Evolutionary conservation across 2,113 vertebrate species (phyloP).

Genomic region (Paralichthys olivaceus): DNA sequence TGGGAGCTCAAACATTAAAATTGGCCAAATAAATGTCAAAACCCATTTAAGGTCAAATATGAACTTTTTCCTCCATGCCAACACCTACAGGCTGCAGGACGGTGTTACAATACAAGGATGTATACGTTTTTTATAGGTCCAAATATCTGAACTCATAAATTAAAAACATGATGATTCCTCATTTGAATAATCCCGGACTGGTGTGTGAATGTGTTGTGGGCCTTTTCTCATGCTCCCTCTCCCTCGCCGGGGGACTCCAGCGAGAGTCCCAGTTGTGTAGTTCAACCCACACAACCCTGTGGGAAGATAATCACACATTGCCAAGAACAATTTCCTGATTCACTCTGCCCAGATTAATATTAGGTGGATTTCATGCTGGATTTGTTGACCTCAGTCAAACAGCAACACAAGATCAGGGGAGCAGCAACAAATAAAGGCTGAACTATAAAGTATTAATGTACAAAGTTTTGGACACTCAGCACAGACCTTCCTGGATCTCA

Average conservation of each 20-base stretch:
- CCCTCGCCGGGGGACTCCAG: conserved; percentile 22
- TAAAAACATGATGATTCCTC: not conserved
- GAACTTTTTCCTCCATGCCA: not conserved
- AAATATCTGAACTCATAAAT: not conserved
- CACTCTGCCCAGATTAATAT: conserved; percentile 40
- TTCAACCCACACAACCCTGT: conserved; percentile 37
- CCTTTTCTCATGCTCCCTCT: conserved; percentile 68
- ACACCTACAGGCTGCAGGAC: not conserved
- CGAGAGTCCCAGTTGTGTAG: conserved; percentile 38
- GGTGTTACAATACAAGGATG: not conserved
- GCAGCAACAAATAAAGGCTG: conserved; percentile 47
- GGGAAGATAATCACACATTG: conserved; percentile 56
- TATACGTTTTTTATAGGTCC: not conserved
- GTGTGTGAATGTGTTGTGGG: conserved; percentile 46
- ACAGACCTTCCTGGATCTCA: not conserved
- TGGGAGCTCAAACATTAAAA: conserved; percentile 7
- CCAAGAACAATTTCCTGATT: conserved; percentile 67
- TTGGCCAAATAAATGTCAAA: not conserved
- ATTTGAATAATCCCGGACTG: conserved; percentile 17
- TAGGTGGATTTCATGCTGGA: conserved; percentile 47
- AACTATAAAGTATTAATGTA: conserved; percentile 12
- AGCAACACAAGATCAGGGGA: conserved; percentile 1
- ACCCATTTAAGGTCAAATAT: conserved; percentile 4
- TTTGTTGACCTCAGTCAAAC: conserved; percentile 31
- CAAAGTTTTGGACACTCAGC: not conserved